A percentile compares a stretch with the other conserved stretches of the same genome.
Evolutionary conservation across 2,888 invertebrate genomes (phyloP).

Genomic region (Dryocosmus kuriphilus): DNA sequence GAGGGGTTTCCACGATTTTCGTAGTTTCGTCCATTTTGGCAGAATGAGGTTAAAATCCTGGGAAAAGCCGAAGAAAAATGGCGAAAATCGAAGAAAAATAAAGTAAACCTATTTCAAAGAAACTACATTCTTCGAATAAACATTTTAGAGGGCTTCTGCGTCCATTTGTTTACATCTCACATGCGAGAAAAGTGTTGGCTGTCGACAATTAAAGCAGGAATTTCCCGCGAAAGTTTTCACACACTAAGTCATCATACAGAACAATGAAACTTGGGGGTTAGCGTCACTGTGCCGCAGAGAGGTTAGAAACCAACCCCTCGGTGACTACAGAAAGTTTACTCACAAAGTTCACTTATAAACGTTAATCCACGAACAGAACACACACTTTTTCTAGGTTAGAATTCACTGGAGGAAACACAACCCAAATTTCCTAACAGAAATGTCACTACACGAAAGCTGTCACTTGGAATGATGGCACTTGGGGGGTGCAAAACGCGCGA

Average conservation of each 20-base stretch:
- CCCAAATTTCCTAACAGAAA: neutral
- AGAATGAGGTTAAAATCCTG: neutral
- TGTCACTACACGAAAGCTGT: conserved; percentile 38
- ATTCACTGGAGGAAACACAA: conserved; percentile 15
- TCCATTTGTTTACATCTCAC: conserved; percentile 32
- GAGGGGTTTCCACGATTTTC: conserved; percentile 45
- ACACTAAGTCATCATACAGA: neutral
- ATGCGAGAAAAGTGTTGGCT: neutral
- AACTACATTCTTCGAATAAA: neutral
- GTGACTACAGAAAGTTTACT: neutral
- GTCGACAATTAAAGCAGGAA: too few species aligned
- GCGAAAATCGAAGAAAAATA: neutral
- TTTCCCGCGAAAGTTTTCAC: conserved; percentile 7
- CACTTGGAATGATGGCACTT: conserved; percentile 34
- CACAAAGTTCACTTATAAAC: neutral
- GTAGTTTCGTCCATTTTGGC: conserved; percentile 46
- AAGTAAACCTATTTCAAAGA: neutral
- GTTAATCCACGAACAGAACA: conserved; percentile 3
- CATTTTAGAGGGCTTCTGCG: conserved; percentile 14
- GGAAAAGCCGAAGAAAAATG: neutral
- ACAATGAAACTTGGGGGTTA: neutral
- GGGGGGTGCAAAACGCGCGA: conserved; percentile 51
- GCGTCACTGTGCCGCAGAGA: conserved; percentile 25
- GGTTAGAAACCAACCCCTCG: conserved; percentile 28
- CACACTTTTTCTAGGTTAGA: conserved; percentile 31